Evolutionary conservation across 2,888 invertebrate species (phyloP), one percentile per base, ranked within the genome.

Genomic region (Caenorhabditis sp.): DNA sequence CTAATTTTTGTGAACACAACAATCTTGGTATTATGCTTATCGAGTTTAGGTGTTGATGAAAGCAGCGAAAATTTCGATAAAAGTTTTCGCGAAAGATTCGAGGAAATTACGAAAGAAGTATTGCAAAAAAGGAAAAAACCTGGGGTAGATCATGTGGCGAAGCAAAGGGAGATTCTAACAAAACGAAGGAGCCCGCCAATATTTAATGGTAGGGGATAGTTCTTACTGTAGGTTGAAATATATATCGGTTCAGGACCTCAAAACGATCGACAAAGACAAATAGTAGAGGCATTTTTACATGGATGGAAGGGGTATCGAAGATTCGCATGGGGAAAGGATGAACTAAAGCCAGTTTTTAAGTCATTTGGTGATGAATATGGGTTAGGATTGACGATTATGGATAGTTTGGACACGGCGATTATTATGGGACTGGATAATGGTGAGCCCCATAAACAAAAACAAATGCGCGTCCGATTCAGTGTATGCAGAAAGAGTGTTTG

Each of bases 321-420:
- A 71, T 93, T 92, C 89, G 97, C 97, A 0, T 99, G 97, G 97
- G 97, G 97, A 1, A 93, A 95, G 85, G 99, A 99, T 88, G 94
- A 96, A 88, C 90, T 99, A 53, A 94, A 93, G 86, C 97, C 99
- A 0, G 92, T 74, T 17, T 64, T 63, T 2, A 20, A 59, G 83
- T 91, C 92, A 77, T 92, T 92, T 71, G 92, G 92, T 60, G 94
- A 96, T 87, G 97, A 97, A 97, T 97, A 99, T 89, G 93, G 93
- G 0, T 90, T 97, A 1, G 97, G 96, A 0, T 91, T 99, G n/a
- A 95, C 95, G 1, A 93, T 99, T 78, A 92, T 99, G 0, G 99
- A 99, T 90, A 92, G 94, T 0, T 89, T 99, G 77, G 99, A 99
- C 88, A 97, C 97, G 0, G 92, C 97, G 87, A 94, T 93, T 83